phyloP scores from a whole-genome alignment of 1,140 invertebrate genomes.

The Drosophila pseudoananassae region DNA sequence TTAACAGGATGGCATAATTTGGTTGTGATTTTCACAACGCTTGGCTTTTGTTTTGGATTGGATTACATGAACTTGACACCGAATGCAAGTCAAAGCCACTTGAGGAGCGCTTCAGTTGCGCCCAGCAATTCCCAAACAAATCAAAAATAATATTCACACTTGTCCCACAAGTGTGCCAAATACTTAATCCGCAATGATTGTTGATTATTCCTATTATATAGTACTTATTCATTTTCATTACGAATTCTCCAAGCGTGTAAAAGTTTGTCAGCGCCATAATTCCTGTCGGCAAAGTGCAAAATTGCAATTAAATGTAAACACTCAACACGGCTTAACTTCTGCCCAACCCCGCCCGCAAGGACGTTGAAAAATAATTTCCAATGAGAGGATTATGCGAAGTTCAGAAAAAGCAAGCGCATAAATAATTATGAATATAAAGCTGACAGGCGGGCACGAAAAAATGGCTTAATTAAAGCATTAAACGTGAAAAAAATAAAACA shows the following conservation, averaged over 20 bases:
- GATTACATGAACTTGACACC: slow-evolving; percentile 68
- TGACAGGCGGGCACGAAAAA: slow-evolving; percentile 14
- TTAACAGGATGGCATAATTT: slow-evolving; percentile 47
- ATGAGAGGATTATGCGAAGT: slow-evolving; percentile 39
- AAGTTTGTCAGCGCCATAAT: slow-evolving; percentile 29
- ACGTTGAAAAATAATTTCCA: slow-evolving; percentile 6
- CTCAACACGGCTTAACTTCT: slow-evolving; percentile 13
- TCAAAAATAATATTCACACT: slow-evolving; percentile 26
- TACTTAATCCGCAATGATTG: slow-evolving; percentile 45
- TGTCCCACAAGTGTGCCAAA: background rate
- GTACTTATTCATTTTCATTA: slow-evolving; percentile 25
- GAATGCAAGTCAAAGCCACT: slow-evolving; percentile 8
- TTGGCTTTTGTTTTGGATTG: slow-evolving; percentile 38
- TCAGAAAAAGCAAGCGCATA: slow-evolving; percentile 22
- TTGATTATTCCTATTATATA: slow-evolving; percentile 21
- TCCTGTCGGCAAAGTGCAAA: slow-evolving; percentile 35
- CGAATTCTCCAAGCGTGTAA: slow-evolving; percentile 5
- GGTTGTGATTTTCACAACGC: slow-evolving; percentile 21
- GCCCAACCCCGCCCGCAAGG: background rate
- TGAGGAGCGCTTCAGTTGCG: slow-evolving; percentile 14
- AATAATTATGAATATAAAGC: slow-evolving; percentile 34
- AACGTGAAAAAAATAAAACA: slow-evolving; percentile 22
- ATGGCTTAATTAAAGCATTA: slow-evolving; percentile 38
- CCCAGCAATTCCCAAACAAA: background rate
- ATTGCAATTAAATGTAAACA: slow-evolving; percentile 69